Evolutionary conservation across 2,797 vertebrate species (phyloP).

Genomic region (Rhinichthys osculus): DNA sequence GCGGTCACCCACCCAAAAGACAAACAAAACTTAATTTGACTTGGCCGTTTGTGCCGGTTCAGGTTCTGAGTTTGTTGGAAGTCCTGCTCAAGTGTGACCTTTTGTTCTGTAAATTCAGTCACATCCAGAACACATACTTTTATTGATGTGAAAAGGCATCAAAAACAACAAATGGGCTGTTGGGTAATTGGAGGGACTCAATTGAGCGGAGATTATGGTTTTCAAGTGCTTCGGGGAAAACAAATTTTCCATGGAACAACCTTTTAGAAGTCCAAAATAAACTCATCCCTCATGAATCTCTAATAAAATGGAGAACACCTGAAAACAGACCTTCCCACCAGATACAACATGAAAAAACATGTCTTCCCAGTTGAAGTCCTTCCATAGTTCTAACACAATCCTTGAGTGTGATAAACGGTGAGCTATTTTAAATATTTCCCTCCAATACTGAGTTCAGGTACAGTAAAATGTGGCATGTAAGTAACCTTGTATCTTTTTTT

Average conservation of each 20-base stretch:
- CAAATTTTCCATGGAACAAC: conserved; percentile 17
- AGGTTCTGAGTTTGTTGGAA: conserved; percentile 38
- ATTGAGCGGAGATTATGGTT: not conserved
- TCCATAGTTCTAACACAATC: not conserved
- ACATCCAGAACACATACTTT: conserved; percentile 42
- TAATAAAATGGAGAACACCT: not conserved
- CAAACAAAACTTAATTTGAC: conserved; percentile 49
- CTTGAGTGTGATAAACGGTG: not conserved
- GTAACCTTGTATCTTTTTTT: too few relatives aligned
- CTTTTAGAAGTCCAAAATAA: conserved; percentile 25
- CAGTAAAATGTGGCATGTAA: not conserved
- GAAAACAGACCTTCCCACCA: not conserved
- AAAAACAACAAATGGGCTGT: conserved; percentile 9
- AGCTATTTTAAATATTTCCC: not conserved
- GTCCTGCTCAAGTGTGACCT: conserved; percentile 39
- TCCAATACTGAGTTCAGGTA: not conserved
- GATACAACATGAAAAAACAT: not conserved
- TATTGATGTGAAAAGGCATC: conserved; percentile 36
- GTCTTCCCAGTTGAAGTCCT: not conserved
- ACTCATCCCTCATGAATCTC: conserved; percentile 8
- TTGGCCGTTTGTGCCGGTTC: conserved; percentile 26
- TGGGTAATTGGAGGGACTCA: not conserved
- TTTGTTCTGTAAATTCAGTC: conserved; percentile 38
- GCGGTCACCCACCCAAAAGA: conserved; percentile 44
- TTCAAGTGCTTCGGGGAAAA: not conserved